These are phyloP conservation scores for Ceratoteleas bidentatus DNA, from an alignment of 1,140 invertebrate species.

Conservation along the genomic window DNA sequence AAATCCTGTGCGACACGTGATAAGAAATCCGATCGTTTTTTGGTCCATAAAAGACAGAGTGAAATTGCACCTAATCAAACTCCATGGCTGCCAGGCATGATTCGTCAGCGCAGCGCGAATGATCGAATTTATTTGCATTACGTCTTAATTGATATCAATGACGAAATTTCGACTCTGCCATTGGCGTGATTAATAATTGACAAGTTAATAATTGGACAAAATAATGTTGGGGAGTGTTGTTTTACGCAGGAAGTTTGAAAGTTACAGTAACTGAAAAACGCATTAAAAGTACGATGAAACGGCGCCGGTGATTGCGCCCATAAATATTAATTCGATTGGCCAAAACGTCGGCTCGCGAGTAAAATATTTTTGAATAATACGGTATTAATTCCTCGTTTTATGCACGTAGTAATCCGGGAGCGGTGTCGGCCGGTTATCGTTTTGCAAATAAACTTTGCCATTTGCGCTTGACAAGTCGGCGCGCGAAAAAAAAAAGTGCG, in stretches of 20 bases:
- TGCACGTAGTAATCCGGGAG: constrained; percentile 30
- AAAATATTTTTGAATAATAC: constrained; percentile 61
- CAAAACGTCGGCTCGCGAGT: constrained; percentile 11
- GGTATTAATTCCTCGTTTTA: constrained; percentile 57
- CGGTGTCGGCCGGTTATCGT: constrained; percentile 47
- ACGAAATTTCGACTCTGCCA: constrained; percentile 18
- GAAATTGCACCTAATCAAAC: constrained; percentile 36
- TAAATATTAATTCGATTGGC: constrained; percentile 57
- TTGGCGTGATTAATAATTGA: background rate
- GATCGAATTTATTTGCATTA: constrained; percentile 33
- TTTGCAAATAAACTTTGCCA: constrained; percentile 51
- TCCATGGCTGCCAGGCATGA: constrained; percentile 22
- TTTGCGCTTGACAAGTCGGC: constrained; percentile 36
- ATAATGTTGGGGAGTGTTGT: too few species aligned
- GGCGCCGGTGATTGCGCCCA: constrained; percentile 33
- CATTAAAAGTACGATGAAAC: constrained; percentile 49
- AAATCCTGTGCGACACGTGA: constrained; percentile 9
- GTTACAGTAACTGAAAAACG: constrained; percentile 13
- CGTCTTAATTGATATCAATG: constrained; percentile 37
- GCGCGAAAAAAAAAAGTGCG: constrained; percentile 14
- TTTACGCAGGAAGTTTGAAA: background rate
- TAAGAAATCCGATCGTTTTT: constrained; percentile 16
- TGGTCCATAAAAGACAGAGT: background rate
- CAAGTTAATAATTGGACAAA: background rate
- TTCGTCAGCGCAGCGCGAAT: constrained; percentile 18